A percentile compares a stretch with the other conserved stretches of the same genome.
phyloP scores from a whole-genome alignment of 2,113 vertebrate genomes.

The Trematocara stigmaticum region DNA sequence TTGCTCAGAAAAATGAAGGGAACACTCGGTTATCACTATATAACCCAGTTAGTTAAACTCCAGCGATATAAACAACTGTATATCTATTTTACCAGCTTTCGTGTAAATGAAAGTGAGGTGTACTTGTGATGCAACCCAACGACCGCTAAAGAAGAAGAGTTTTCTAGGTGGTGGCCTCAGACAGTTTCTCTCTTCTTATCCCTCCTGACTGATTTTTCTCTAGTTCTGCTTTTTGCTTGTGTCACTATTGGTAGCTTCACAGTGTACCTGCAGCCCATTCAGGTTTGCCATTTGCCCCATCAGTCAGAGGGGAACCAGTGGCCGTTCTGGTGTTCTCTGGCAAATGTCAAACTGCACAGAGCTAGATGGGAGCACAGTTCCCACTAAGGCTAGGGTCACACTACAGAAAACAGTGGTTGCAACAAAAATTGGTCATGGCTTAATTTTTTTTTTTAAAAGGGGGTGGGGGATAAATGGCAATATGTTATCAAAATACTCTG shows the following conservation, averaged over 20 bases:
- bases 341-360: background rate
- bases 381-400: background rate
- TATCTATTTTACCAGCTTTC: background rate
- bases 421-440: background rate
- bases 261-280: background rate
- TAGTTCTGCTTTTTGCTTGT: background rate
- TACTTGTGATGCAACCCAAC: background rate
- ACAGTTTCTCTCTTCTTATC: background rate
- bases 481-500: background rate
- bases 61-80: background rate
- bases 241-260: background rate
- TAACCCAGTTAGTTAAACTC: background rate
- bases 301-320: background rate
- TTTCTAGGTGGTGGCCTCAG: background rate
- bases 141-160: background rate
- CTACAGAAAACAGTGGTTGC: background rate
- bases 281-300: background rate
- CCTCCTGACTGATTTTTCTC: background rate
- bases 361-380: background rate
- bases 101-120: background rate
- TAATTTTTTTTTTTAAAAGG: accelerated
- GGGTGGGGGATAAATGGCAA: accelerated
- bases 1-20: background rate
- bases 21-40: background rate
- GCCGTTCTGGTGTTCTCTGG: background rate